A percentile compares a stretch with the other conserved stretches of the same genome.
These are phyloP conservation scores for Eledona agricola DNA, from an alignment of 2,888 invertebrate genomes.

Conservation along the genomic window DNA sequence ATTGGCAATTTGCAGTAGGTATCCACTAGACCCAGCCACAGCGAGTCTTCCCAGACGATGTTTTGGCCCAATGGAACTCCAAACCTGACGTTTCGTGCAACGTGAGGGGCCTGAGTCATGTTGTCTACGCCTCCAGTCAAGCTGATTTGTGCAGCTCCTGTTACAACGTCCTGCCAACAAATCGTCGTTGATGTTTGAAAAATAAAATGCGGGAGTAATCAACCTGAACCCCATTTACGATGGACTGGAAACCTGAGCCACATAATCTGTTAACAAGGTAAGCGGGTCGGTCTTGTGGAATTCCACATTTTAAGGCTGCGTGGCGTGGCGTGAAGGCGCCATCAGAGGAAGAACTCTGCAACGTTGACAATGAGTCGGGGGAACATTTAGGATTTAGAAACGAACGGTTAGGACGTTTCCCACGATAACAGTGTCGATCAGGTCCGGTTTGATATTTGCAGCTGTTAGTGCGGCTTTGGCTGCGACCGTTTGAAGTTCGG, in stretches of 20 bases:
- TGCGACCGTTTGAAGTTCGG: conserved; percentile 84
- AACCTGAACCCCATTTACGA: conserved; percentile 92
- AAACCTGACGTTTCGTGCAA: conserved; percentile 85
- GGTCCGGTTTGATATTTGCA: conserved; percentile 83
- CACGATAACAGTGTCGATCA: conserved; percentile 87
- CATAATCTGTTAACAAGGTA: conserved; percentile 92
- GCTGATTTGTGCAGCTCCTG: conserved; percentile 85
- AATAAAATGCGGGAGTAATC: conserved; percentile 40
- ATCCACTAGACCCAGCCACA: conserved; percentile 92
- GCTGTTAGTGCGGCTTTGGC: conserved; percentile 80
- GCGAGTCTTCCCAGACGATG: conserved; percentile 83
- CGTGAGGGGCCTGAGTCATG: conserved; percentile 93
- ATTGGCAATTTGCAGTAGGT: conserved; percentile 90
- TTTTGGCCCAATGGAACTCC: conserved; percentile 85
- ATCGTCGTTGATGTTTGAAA: conserved; percentile 5
- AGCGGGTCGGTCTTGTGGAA: conserved; percentile 86
- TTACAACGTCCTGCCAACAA: conserved; percentile 74
- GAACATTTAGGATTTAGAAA: too few species aligned
- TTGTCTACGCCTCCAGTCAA: conserved; percentile 94
- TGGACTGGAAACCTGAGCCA: conserved; percentile 96
- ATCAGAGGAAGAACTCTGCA: conserved; percentile 79
- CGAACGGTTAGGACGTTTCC: conserved; percentile 79
- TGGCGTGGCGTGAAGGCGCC: conserved; percentile 89
- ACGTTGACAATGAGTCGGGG: conserved; percentile 16
- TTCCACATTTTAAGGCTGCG: conserved; percentile 82